A percentile compares a stretch with the other conserved stretches of the same genome.
Evolutionary conservation across 2,113 vertebrate species (phyloP).

Genomic region (Ptilonorhynchus violaceus): DNA sequence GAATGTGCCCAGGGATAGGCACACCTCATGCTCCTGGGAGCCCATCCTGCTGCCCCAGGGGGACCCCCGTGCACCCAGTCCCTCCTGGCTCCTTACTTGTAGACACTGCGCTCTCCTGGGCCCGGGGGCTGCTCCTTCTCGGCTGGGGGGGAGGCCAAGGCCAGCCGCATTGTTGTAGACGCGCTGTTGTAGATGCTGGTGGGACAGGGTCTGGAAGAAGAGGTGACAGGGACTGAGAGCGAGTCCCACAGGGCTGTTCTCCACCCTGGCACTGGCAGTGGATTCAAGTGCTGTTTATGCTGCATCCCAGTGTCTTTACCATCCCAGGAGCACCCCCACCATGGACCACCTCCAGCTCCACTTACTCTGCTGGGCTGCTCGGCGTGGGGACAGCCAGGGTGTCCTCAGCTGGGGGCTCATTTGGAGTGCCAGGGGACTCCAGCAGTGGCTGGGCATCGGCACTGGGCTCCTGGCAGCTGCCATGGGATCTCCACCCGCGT

Average conservation of each 20-base stretch:
- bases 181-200: neutral
- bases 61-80: neutral
- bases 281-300: accelerated
- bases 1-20: neutral
- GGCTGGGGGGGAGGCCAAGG: accelerated
- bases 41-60: neutral
- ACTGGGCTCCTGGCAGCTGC: conserved; percentile 51
- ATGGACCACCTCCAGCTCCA: neutral
- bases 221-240: neutral
- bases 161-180: neutral
- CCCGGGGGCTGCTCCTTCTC: conserved; percentile 24
- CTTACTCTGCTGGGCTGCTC: neutral
- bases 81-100: conserved; percentile 80
- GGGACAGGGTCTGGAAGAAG: conserved; percentile 65
- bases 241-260: neutral
- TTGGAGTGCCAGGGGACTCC: neutral
- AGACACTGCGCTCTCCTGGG: conserved; percentile 71
- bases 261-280: neutral
- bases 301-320: neutral
- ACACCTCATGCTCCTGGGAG: neutral
- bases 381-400: accelerated
- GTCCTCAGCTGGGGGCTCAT: neutral
- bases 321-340: neutral
- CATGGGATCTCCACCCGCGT: conserved; percentile 75
- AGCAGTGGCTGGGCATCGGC: neutral